Conservation (phyloP, 1,140 invertebrate species). For the Conus betulinus region DNA sequence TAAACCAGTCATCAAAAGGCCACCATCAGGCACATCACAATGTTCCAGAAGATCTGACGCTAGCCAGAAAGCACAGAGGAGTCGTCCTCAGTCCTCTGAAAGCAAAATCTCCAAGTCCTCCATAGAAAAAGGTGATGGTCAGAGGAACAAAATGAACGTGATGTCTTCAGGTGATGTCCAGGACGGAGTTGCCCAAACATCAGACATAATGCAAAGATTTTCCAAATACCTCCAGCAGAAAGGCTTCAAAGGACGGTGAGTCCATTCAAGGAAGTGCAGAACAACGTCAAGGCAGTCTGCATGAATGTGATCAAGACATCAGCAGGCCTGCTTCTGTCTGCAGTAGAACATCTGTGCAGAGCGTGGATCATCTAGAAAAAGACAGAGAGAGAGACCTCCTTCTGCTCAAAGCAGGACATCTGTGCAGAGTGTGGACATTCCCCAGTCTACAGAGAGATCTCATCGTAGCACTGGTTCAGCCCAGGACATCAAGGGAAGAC, state of each 20-base stretch:
- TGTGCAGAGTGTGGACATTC: not conserved
- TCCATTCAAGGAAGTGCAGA: not conserved
- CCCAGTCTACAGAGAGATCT: not conserved
- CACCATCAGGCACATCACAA: not conserved
- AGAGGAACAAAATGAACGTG: not conserved
- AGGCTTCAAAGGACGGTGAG: not conserved
- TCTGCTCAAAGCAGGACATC: not conserved
- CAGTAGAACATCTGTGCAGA: not conserved
- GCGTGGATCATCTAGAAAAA: not conserved
- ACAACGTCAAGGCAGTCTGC: not conserved
- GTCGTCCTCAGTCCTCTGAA: not conserved
- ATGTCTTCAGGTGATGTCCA: not conserved
- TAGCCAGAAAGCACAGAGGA: not conserved
- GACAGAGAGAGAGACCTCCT: not conserved
- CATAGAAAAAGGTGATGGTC: not conserved
- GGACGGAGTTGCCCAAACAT: not conserved
- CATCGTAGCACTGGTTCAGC: not conserved
- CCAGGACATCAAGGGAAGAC: not conserved
- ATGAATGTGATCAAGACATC: not conserved
- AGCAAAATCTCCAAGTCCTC: not conserved
- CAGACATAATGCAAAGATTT: not conserved
- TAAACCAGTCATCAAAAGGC: slow-evolving; percentile 5
- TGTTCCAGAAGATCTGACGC: not conserved
- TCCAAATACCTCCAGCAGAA: not conserved
- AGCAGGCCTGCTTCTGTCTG: not conserved